These are phyloP conservation scores for Notamacropus eugenii DNA, from an alignment of 2,797 vertebrate genomes.

Conservation along the genomic window DNA sequence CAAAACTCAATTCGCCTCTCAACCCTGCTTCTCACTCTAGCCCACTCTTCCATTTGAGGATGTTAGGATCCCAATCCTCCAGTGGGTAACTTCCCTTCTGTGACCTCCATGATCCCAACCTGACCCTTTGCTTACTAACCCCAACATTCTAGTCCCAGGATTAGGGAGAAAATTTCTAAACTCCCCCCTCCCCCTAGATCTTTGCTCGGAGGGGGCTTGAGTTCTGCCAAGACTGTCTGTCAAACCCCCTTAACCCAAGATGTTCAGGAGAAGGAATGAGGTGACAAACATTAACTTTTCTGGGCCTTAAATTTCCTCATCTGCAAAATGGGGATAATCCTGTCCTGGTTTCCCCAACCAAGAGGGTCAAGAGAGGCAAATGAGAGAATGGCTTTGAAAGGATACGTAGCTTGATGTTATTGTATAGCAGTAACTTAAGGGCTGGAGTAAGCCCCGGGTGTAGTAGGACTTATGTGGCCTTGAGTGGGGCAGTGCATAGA, in stretches of 20 bases:
- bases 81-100: background rate
- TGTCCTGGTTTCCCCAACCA: background rate
- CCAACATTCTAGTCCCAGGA: background rate
- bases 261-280: background rate
- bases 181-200: background rate
- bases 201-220: background rate
- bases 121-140: background rate
- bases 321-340: background rate
- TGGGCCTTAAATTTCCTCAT: background rate
- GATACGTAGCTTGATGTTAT: background rate
- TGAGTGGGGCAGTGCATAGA: no score
- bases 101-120: background rate
- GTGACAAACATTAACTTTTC: background rate
- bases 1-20: background rate
- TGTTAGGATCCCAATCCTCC: background rate
- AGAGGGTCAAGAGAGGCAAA: background rate
- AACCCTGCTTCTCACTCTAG: background rate
- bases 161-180: background rate
- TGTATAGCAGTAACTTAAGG: background rate
- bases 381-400: background rate
- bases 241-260: background rate
- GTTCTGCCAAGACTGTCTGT: background rate
- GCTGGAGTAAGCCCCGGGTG: background rate
- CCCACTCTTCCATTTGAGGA: background rate
- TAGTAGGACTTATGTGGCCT: background rate